Conservation (phyloP, 2,888 invertebrate genomes). For the Drosophila fungiperda region DNA sequence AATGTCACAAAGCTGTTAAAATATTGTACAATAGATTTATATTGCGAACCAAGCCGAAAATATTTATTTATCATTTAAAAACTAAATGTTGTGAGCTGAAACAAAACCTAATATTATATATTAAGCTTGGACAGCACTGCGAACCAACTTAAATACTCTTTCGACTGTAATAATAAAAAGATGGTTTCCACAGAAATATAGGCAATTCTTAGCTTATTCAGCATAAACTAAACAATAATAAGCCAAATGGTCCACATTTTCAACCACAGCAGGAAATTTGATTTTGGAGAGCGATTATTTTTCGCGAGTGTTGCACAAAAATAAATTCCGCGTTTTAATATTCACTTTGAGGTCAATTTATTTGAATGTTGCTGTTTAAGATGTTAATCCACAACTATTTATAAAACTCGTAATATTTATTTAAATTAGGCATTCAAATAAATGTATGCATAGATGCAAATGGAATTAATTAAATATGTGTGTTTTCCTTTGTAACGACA, state of each 20-base stretch:
- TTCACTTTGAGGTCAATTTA: conserved; percentile 20
- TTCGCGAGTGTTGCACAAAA: conserved; percentile 38
- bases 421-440: conserved; percentile 9
- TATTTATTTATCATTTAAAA: neutral
- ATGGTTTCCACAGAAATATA: neutral
- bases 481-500: neutral
- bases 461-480: conserved; percentile 17
- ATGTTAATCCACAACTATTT: neutral
- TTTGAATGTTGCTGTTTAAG: neutral
- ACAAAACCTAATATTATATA: no score
- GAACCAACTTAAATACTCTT: neutral
- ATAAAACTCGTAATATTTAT: neutral
- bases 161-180: neutral
- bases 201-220: conserved; percentile 9
- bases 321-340: conserved; percentile 23
- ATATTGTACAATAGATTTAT: neutral
- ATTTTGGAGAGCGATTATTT: conserved; percentile 6
- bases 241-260: conserved; percentile 38
- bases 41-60: neutral
- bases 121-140: neutral
- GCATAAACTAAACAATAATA: conserved; percentile 30
- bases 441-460: conserved; percentile 14
- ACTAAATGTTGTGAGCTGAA: neutral
- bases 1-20: conserved; percentile 2
- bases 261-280: conserved; percentile 1